A percentile compares a stretch with the other conserved stretches of the same genome.
Evolutionary conservation across 2,113 vertebrate genomes (phyloP).

Genomic region (Phycodurus eques): DNA sequence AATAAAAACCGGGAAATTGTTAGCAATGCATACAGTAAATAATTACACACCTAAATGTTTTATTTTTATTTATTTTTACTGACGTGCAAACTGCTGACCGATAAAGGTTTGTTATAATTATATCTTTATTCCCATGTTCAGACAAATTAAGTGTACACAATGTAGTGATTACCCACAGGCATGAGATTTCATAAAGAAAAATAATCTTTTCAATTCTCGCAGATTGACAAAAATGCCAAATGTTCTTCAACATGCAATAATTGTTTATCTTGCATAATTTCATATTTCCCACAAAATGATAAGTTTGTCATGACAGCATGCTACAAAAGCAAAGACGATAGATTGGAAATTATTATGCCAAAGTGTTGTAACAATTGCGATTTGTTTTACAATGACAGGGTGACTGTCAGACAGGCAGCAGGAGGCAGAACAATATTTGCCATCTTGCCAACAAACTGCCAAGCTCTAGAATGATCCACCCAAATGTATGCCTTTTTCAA

Average conservation of each 20-base stretch:
- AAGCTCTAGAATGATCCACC: not conserved
- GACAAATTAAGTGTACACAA: not conserved
- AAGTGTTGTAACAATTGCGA: not conserved
- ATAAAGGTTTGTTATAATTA: not conserved
- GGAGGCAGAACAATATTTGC: slow-evolving; percentile 7
- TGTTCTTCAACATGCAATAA: not conserved
- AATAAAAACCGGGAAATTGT: slow-evolving; percentile 17
- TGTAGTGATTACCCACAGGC: not conserved
- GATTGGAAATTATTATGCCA: not conserved
- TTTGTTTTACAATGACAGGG: slow-evolving; percentile 33
- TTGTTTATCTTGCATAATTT: slow-evolving; percentile 3
- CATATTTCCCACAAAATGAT: slow-evolving; percentile 18
- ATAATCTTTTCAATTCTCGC: not conserved
- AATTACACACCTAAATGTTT: slow-evolving; percentile 10
- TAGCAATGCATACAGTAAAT: slow-evolving; percentile 15
- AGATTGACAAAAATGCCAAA: not conserved
- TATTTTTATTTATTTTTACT: not conserved
- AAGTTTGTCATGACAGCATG: not conserved
- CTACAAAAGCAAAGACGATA: not conserved
- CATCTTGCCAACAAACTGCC: not conserved
- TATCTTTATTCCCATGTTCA: not conserved
- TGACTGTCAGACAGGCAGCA: slow-evolving; percentile 20
- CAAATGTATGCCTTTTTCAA: not conserved
- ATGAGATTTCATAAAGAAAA: not conserved
- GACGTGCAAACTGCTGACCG: not conserved